phyloP scores from a whole-genome alignment of 2,113 vertebrate species.

The Xiphias gladius region DNA sequence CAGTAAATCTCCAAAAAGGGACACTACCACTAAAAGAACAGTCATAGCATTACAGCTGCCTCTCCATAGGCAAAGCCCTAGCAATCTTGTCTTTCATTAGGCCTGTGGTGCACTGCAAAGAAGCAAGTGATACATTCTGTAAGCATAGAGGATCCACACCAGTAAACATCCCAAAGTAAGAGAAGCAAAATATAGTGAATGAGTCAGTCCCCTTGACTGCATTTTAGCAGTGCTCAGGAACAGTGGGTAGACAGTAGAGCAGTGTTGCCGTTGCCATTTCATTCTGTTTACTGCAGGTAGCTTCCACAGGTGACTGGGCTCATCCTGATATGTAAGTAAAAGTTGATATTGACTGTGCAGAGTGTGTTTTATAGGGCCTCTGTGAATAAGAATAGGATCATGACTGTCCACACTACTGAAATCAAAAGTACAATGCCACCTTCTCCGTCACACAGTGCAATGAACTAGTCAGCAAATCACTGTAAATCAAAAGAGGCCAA shows the following conservation, averaged over 20 bases:
- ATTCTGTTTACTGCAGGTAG: not conserved
- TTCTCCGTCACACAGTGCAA: constrained; percentile 20
- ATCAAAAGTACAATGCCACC: constrained; percentile 21
- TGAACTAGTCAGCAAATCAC: constrained; percentile 70
- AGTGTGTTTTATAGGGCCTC: not conserved
- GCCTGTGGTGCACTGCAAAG: constrained; percentile 19
- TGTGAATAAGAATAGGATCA: constrained; percentile 16
- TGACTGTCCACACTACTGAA: not conserved
- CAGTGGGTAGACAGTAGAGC: not conserved
- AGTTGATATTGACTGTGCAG: not conserved
- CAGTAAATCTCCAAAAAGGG: constrained; percentile 2
- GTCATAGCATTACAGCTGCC: not conserved
- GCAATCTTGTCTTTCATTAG: constrained; percentile 38
- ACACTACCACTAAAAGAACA: not conserved
- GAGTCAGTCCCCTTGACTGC: constrained; percentile 6
- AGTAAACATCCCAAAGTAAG: constrained; percentile 7
- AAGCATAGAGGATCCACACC: constrained; percentile 32
- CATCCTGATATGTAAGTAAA: not conserved
- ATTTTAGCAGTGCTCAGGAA: not conserved
- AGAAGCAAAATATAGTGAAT: constrained; percentile 17
- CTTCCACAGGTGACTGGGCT: not conserved
- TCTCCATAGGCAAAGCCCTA: constrained; percentile 3
- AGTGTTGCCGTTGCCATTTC: not conserved
- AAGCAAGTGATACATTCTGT: constrained; percentile 28
- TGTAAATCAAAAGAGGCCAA: constrained; percentile 80